Evolutionary conservation across 2,888 invertebrate species (phyloP), one percentile per base, ranked within the genome.

Genomic region (Drosophila crucigera): DNA sequence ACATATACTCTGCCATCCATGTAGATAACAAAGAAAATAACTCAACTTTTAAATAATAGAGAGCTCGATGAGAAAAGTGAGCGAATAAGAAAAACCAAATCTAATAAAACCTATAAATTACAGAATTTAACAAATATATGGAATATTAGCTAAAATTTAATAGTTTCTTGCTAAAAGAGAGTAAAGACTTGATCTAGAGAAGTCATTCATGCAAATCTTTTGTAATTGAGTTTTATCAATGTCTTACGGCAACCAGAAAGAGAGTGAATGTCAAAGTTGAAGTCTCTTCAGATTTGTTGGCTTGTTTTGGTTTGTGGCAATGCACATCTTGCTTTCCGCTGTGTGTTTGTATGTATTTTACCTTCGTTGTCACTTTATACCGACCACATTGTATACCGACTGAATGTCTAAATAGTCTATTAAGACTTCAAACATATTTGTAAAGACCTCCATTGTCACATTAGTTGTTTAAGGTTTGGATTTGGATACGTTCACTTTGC

Each of bases 1-100:
- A 68, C 55, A 54, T 76, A 30, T 49, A 49, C 30, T 39, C 37
- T 55, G 39, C 28, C 25, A 43, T 28, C n/a, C 43, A 53, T n/a
- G 31, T 31, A 47, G 43, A 37, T 53, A 68, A 22, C 25, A 7
- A 0, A 9, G 37, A 16, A 41, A 68, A 22, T 5, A 30, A 41
- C 14, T 9, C 4, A 2, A 5, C 49, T 30, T 39, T 33, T 11
- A 16, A 55, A 33, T 49, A 39, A 49, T 14, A 55, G 5, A 14
- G 0, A 25, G 54, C 0, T 19, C 0, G 37, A 16, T 10, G 4
- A 35, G 35, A 14, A 33, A 33, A 33, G 33, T 33, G 33, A 11
- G 33, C 33, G 33, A 33, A 33, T 33, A 11, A 1, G 33, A 11
- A 14, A 14, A 35, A 35, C 35, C 1, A 4, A 35, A 35, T 14